Conservation (phyloP, 1,140 invertebrate genomes). For the Sarcophaga peregrina region DNA sequence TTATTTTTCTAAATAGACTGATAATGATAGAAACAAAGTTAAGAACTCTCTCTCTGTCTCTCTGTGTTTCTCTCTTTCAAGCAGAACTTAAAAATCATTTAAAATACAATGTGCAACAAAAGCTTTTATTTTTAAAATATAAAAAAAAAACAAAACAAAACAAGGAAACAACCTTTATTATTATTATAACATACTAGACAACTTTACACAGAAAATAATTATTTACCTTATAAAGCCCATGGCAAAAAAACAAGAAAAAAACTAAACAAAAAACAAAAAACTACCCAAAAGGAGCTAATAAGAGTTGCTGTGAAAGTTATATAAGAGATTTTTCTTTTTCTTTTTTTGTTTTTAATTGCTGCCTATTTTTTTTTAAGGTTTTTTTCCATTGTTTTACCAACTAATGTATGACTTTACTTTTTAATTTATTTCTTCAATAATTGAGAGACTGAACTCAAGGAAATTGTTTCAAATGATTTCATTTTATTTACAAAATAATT, state of each 20-base stretch:
- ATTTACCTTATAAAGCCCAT: not conserved
- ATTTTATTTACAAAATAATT: conserved; percentile 27
- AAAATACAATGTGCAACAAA: conserved; percentile 31
- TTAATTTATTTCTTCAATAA: conserved; percentile 29
- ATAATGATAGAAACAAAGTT: conserved; percentile 29
- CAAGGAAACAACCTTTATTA: not conserved
- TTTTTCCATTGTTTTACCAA: not conserved
- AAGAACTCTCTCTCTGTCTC: conserved; percentile 10
- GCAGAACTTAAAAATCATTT: conserved; percentile 31
- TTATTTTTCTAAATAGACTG: conserved; percentile 39
- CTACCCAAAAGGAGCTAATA: conserved; percentile 3
- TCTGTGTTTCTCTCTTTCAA: conserved; percentile 9
- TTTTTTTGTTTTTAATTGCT: not conserved
- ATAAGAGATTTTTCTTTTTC: not conserved
- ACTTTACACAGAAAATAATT: conserved; percentile 7
- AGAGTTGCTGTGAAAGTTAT: conserved; percentile 11
- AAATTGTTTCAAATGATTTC: conserved; percentile 34
- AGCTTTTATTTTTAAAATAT: conserved; percentile 21
- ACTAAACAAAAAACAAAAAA: not conserved
- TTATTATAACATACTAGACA: too few species aligned
- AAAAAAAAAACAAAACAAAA: conserved; percentile 19
- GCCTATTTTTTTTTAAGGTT: not conserved
- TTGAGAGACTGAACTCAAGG: conserved; percentile 44
- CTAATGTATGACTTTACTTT: not conserved
- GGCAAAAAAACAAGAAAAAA: conserved; percentile 18